Evolutionary conservation across 2,113 vertebrate species (phyloP), one percentile per base, ranked within the genome.

Genomic region (Salvator merianae): DNA sequence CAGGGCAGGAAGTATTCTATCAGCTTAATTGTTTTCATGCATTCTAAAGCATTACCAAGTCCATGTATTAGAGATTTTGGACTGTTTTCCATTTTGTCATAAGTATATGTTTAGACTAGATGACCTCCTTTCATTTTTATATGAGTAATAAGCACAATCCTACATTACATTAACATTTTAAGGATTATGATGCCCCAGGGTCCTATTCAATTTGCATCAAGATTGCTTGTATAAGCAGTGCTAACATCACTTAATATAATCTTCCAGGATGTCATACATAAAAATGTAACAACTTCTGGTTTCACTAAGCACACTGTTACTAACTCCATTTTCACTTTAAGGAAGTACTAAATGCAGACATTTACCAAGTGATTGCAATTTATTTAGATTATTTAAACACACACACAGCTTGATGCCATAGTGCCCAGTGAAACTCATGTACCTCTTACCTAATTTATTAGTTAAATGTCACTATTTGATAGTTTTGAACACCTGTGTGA

Each of bases 401-500:
- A 14, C 1, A 32, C 32, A 75, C 43, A 50, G 1, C 10, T 80
- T 47, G 4, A 28, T 12, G 34, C 9, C 50, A 36, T 26, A 5
- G 26, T n/a, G 81, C n/a, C 68, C 72, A 62, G 70, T 72, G 68
- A 85, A 75, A n/a, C 30, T 43, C 68, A 73, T 30, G 30, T 73
- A 74, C 68, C 59, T 82, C 22, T 78, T 78, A 36, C 7, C 10
- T 26, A 74, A 75, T 63, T 87, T 63, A 85, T 77, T 82, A 53
- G 65, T 72, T 81, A 32, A 65, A 81, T 84, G 40, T n/a, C 66
- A 77, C 20, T 81, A 20, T 81, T 87, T 84, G 80, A 75, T 74
- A 38, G 40, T 24, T 18, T 62, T 65, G 38, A 34, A 55, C 71
- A 81, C 32, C n/a, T 70, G 0, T 32, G 26, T 84, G 43, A 72